These are phyloP conservation scores for Vespertilio murinus DNA, from an alignment of 2,797 vertebrate species.

Conservation along the genomic window DNA sequence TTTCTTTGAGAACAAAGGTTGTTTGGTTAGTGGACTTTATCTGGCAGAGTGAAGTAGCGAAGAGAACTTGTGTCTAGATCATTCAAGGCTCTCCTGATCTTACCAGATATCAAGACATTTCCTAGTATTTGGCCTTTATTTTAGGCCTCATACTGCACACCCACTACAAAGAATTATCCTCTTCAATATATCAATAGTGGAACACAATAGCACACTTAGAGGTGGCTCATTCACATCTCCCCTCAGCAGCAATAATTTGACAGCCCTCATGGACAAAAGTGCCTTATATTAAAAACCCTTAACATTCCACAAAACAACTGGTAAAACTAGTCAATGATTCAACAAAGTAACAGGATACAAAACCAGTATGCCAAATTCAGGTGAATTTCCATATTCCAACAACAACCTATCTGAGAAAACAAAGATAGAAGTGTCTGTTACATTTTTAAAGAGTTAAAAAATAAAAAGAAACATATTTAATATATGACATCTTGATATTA, in stretches of 20 bases:
- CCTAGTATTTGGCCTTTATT: not conserved
- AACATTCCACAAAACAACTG: not conserved
- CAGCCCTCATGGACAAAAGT: not conserved
- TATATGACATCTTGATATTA: not conserved
- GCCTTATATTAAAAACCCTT: not conserved
- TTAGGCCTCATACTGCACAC: not conserved
- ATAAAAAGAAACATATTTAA: not conserved
- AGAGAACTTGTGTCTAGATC: not conserved
- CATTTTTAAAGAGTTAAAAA: constrained; percentile 2
- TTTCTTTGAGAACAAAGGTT: not conserved
- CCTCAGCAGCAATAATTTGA: not conserved
- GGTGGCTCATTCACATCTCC: not conserved
- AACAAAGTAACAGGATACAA: not conserved
- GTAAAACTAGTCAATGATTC: not conserved
- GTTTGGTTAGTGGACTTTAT: not conserved
- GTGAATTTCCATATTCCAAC: not conserved
- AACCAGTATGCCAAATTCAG: not conserved
- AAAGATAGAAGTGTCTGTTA: not conserved
- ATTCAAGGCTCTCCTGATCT: not conserved
- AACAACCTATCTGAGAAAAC: not conserved
- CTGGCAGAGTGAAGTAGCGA: not conserved
- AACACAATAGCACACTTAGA: not conserved
- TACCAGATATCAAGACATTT: not conserved
- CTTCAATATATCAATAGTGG: not conserved
- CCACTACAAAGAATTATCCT: not conserved